Evolutionary conservation across 2,797 vertebrate genomes (phyloP), one percentile per base, ranked within the genome.

Genomic region (Chelmon rostratus): DNA sequence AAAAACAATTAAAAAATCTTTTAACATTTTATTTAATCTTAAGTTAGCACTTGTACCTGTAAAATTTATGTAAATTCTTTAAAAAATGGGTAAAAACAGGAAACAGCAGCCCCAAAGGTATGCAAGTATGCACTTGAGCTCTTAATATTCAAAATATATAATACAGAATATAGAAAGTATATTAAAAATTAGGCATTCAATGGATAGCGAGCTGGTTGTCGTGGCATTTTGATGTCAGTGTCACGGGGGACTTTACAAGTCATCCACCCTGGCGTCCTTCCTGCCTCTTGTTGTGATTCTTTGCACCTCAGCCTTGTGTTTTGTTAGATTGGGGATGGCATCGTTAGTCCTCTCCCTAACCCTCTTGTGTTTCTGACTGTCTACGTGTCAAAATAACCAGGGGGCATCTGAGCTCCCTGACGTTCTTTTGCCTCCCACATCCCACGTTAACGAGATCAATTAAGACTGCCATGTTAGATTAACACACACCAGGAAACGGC

Each of bases 381-480:
- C 79, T 76, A 61, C 3, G 78, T 93, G 91, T 93, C 91, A 94
- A 92, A 94, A 93, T 90, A 92, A 88, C 92, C 87, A 67, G 66
- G 76, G 89, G 91, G 88, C 86, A 88, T 86, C 78, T 11, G 62
- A 79, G 76, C 82, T 86, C 84, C 83, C 73, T 52, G 80, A 86
- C 73, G 58, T 62, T 76, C 68, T 54, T 62, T 86, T 73, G 12
- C 85, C 79, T 86, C 89, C 76, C 82, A 82, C 81, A 64, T 84
- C 85, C 75, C 88, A 88, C 62, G 52, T 92, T 92, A 94, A 95
- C 82, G 18, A 85, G 91, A 94, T 93, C 92, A 93, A 93, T 95
- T 94, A 92, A 91, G 85, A 82, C 88, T 86, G 92, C 88, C 91
- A 92, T 66, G 87, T 89, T 81, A 64, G 64, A 93, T 95, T 91